A percentile compares a stretch with the other conserved stretches of the same genome.
Evolutionary conservation across 2,888 invertebrate species (phyloP).

Genomic region (Schizaphis graminum): DNA sequence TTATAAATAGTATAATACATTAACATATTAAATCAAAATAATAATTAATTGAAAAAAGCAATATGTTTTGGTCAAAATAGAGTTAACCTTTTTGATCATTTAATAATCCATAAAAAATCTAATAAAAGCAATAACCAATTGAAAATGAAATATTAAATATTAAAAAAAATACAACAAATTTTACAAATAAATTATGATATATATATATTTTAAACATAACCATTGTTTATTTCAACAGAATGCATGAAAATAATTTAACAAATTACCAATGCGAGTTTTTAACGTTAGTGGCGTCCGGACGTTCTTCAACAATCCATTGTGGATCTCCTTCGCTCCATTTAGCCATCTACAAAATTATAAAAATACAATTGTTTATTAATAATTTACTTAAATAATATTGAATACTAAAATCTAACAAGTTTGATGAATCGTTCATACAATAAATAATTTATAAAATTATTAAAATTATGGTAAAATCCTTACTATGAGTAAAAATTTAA

Average conservation of each 20-base stretch:
- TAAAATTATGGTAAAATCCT: neutral
- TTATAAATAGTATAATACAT: neutral
- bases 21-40: neutral
- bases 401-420: neutral
- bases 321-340: constrained; percentile 99
- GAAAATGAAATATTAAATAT: neutral
- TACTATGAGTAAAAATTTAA: neutral
- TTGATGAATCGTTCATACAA: neutral
- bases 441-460: neutral
- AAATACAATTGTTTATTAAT: neutral
- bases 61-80: neutral
- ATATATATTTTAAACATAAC: neutral
- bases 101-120: neutral
- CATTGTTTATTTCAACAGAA: neutral
- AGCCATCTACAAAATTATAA: constrained; percentile 79
- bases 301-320: constrained; percentile 98
- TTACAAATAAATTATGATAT: neutral
- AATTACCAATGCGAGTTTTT: constrained; percentile 99
- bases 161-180: neutral
- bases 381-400: neutral
- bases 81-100: neutral
- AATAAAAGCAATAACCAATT: neutral
- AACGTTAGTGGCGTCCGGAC: constrained; percentile 98
- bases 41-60: neutral
- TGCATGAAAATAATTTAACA: neutral